Percentiles rank a stretch among this genome's conserved stretches.
Conservation (phyloP, 2,888 invertebrate species). For the Euspilapteryx auroguttella region DNA sequence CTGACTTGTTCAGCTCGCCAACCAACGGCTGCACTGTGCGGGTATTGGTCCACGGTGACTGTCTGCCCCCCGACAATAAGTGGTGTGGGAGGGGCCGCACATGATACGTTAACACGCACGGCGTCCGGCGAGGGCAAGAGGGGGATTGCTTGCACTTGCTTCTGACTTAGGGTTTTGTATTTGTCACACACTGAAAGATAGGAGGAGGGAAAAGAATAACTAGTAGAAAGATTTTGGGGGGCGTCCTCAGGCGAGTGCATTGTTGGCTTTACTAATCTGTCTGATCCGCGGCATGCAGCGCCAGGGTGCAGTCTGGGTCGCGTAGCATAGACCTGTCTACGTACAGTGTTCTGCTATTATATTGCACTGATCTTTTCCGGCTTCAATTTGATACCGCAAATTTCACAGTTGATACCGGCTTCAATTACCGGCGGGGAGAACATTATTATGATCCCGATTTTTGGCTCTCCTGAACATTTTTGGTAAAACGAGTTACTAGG, state of each 20-base stretch:
- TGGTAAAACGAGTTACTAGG: too few relatives aligned
- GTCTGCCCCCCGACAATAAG: conserved; percentile 62
- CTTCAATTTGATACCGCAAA: too few relatives aligned
- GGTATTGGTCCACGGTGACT: conserved; percentile 58
- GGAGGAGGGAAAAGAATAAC: conserved; percentile 1
- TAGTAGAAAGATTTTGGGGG: not conserved
- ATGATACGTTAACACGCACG: conserved; percentile 42
- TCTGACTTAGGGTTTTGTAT: conserved; percentile 46
- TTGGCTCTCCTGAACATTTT: too few relatives aligned
- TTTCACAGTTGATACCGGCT: too few relatives aligned
- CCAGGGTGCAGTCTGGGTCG: too few relatives aligned
- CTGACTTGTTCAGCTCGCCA: conserved; percentile 27
- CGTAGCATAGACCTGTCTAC: too few relatives aligned
- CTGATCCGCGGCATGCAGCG: too few relatives aligned
- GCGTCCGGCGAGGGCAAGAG: conserved; percentile 47
- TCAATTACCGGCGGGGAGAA: too few relatives aligned
- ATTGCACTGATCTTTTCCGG: too few relatives aligned
- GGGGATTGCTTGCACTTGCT: conserved; percentile 52
- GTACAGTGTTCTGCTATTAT: too few relatives aligned
- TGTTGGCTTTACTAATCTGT: not conserved
- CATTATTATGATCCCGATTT: too few relatives aligned
- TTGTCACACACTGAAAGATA: conserved; percentile 56
- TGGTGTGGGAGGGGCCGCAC: conserved; percentile 49
- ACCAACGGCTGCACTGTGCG: conserved; percentile 59
- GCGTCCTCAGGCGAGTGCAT: not conserved